Evolutionary conservation across 2,113 vertebrate genomes (phyloP), one percentile per base, ranked within the genome.

Genomic region (Poicephalus gulielmi): DNA sequence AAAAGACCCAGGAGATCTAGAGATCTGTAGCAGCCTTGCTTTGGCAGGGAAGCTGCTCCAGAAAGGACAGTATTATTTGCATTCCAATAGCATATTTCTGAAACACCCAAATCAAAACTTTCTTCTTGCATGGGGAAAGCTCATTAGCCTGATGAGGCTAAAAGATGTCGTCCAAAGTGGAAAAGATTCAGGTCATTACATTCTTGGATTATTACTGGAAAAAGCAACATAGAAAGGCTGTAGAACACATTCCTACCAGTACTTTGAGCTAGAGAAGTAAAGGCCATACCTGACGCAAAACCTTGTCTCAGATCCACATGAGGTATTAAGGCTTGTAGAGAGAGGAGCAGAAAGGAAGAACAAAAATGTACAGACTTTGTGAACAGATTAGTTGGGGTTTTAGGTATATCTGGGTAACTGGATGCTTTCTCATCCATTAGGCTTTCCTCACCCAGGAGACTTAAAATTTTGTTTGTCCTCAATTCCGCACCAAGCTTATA

Each of bases 371-470:
- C 67, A 49, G 69, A 24, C 6, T 11, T 1, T 6, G 3, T 10
- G 7, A 59, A 24, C 33, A 30, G 39, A 41, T 62, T 10, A 73
- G 43, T 35, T 0, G 0, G 4, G 2, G 2, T 49, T 79, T 80
- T 37, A 22, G 9, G 27, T 77, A 2, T 37, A 0, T n/a, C 16
- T 74, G 49, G 7, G 23, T 47, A 23, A 49, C 46, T 67, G 73
- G 13, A 30, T 77, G 25, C 44, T 24, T 70, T 71, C 37, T 79
- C 15, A 60, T 20, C 55, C 9, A 1, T 3, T 4, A 71, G 39
- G 24, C 35, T 83, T 79, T 85, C 53, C 63, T 83, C 28, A 14
- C 35, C 11, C 17, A 23, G 33, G 31, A 71, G 73, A 41, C 33
- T 53, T 41, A 35, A 15, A 13, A 16, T 50, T 70, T 11, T 55